Evolutionary conservation across 2,797 vertebrate genomes (phyloP).

Genomic region (Spinibarbus caldwelli): DNA sequence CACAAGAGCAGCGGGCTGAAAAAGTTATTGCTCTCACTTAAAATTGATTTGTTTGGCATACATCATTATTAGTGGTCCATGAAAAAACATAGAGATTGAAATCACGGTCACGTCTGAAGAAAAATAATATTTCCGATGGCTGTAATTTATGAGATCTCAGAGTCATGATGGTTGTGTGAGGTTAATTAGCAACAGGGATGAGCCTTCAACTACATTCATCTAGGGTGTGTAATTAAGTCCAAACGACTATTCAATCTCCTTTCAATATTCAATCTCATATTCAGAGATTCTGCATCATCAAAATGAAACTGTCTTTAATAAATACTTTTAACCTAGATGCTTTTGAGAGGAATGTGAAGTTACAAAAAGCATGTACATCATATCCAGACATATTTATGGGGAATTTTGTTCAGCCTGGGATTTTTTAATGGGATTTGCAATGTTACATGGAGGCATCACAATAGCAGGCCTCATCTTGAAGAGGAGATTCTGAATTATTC

Average conservation of each 20-base stretch:
- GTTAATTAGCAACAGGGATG: slow-evolving; percentile 83
- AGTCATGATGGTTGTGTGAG: slow-evolving; percentile 72
- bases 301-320: neutral
- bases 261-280: neutral
- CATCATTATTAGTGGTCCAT: slow-evolving; percentile 61
- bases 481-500: slow-evolving; percentile 48
- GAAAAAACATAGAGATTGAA: slow-evolving; percentile 56
- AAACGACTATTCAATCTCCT: slow-evolving; percentile 55
- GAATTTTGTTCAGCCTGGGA: neutral
- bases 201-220: slow-evolving; percentile 64
- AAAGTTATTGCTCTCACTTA: slow-evolving; percentile 56
- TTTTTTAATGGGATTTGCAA: neutral
- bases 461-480: neutral
- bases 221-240: slow-evolving; percentile 64
- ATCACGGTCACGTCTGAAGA: slow-evolving; percentile 52
- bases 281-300: neutral
- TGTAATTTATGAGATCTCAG: slow-evolving; percentile 77
- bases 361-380: neutral
- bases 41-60: slow-evolving; percentile 62
- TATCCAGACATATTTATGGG: neutral
- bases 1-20: slow-evolving; percentile 55
- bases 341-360: neutral
- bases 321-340: neutral
- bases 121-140: slow-evolving; percentile 80
- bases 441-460: slow-evolving; percentile 12